phyloP scores from a whole-genome alignment of 2,888 invertebrate species.

The Calameuta pallipes region DNA sequence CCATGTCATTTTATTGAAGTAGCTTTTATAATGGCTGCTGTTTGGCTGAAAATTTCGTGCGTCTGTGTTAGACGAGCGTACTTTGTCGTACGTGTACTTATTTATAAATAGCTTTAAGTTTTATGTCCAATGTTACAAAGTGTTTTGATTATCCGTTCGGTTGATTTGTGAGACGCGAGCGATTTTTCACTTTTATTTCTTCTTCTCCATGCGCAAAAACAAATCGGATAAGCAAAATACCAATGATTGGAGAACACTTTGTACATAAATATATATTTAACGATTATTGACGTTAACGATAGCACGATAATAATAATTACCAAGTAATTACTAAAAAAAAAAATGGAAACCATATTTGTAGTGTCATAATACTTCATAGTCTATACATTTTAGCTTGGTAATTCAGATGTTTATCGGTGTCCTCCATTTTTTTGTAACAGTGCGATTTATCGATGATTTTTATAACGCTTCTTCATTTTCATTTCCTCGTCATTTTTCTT shows the following conservation, averaged over 20 bases:
- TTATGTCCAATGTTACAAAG: constrained; percentile 26
- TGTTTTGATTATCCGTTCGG: constrained; percentile 19
- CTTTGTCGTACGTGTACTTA: constrained; percentile 33
- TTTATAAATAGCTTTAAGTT: constrained; percentile 43
- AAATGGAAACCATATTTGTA: constrained; percentile 32
- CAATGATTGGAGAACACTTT: constrained; percentile 34
- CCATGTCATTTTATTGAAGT: neutral
- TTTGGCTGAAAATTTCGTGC: neutral
- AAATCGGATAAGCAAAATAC: constrained; percentile 26
- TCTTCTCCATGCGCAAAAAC: constrained; percentile 15
- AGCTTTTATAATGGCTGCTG: neutral
- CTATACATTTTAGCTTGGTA: constrained; percentile 41
- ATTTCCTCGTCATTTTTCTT: constrained; percentile 26
- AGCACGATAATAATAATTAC: constrained; percentile 20
- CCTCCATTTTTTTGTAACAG: constrained; percentile 45
- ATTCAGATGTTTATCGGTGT: constrained; percentile 48
- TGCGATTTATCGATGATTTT: constrained; percentile 25
- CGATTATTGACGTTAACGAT: constrained; percentile 35
- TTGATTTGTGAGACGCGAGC: neutral
- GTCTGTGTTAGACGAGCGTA: constrained; percentile 24
- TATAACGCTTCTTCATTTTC: constrained; percentile 21
- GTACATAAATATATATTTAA: constrained; percentile 41
- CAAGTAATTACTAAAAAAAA: constrained; percentile 6
- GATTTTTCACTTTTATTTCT: neutral
- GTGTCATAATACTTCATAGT: constrained; percentile 35